phyloP scores from a whole-genome alignment of 1,140 invertebrate species.

The Cydia splendana region DNA sequence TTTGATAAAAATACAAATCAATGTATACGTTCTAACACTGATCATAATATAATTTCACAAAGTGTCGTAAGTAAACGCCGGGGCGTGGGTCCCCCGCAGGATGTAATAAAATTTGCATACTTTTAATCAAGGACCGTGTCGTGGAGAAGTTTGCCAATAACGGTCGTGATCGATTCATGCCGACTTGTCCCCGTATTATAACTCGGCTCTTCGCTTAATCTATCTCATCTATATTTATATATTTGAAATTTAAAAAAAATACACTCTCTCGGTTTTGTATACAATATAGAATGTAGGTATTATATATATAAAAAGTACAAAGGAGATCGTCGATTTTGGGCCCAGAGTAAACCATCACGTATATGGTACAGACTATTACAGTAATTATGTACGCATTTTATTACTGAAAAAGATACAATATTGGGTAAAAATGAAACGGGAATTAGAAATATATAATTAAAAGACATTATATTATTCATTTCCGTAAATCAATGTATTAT shows the following conservation, averaged over 20 bases:
- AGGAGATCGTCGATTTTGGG: too few species aligned
- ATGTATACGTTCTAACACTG: slow-evolving; percentile 1
- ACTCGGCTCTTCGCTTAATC: slow-evolving; percentile 34
- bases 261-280: not conserved
- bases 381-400: too few species aligned
- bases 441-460: too few species aligned
- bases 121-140: slow-evolving; percentile 81
- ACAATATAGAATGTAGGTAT: not conserved
- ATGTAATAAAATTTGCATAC: slow-evolving; percentile 82
- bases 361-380: too few species aligned
- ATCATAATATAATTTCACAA: slow-evolving; percentile 25
- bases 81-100: slow-evolving; percentile 58
- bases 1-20: not conserved
- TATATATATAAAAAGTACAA: too few species aligned
- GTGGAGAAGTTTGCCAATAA: slow-evolving; percentile 81
- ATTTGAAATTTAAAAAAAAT: not conserved
- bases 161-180: slow-evolving; percentile 72
- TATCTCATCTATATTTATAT: not conserved
- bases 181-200: slow-evolving; percentile 68
- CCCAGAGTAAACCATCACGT: too few species aligned
- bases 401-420: too few species aligned
- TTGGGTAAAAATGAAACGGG: too few species aligned
- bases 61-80: slow-evolving; percentile 26
- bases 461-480: too few species aligned
- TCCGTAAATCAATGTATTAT: too few species aligned